Evolutionary conservation across 2,113 vertebrate species (phyloP), one percentile per base, ranked within the genome.

Genomic region (Corythoichthys haematopterus): DNA sequence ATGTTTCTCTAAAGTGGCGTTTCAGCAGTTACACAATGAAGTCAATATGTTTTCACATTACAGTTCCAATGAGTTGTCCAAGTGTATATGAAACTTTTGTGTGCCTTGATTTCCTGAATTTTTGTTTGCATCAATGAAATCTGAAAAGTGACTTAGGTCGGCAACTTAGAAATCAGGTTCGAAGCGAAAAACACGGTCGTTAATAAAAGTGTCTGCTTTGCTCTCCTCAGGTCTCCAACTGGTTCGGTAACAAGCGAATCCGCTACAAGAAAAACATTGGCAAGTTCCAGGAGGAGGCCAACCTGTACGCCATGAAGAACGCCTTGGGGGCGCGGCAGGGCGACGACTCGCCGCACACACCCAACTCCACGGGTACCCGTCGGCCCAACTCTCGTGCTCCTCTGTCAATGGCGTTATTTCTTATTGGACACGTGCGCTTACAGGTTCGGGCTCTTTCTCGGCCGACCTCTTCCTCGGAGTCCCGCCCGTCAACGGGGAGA

Each of bases 181-280:
- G 20, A 28, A 28, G 20, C 20, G 20, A 28, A 28, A 28, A 28
- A 28, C 20, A 28, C 20, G 20, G 20, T 28, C 20, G 20, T 28
- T 28, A 28, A 28, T 28, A 28, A 28, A 28, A 28, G 20, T 28
- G 20, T 28, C 40, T 8, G 40, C 40, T 43, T 8, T 43, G 59
- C 63, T 46, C 38, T 38, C 10, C 9, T 20, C 85, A 96, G 95
- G 95, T 96, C 72, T 96, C 93, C 71, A 96, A 96, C 89, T 96
- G 95, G 95, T 96, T 96, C 81, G 95, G 95, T 74, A 96, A 96
- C 88, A 96, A 96, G 84, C 91, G 95, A 78, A 96, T 96, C 80
- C 92, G 95, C 75, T 96, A 96, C 86, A 96, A 96, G 92, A 96
- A 96, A 85, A 96, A 96, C 81, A 95, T 96, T 15, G 91, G 94